Evolutionary conservation across 2,797 vertebrate species (phyloP), one percentile per base, ranked within the genome.

Genomic region (Squalus acanthias): DNA sequence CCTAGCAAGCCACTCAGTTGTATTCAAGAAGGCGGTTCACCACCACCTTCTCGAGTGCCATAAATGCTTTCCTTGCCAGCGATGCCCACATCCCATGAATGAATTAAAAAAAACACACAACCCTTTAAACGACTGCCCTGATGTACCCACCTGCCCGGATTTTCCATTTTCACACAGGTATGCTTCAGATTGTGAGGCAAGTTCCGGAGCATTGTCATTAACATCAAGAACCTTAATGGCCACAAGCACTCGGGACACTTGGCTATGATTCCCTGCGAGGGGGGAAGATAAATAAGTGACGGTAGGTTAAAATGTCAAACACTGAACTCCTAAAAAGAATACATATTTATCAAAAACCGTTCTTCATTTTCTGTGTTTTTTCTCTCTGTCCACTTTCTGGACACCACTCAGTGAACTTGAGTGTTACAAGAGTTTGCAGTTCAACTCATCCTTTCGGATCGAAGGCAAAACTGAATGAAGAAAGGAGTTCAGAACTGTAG

Each of bases 111-210:
- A 57, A 57, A 57, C 2, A 57, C 53, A 57, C 53, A 26, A 69
- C 7, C 60, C 15, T 6, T 20, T 65, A 20, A 92, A 39, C 1
- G 3, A 24, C 91, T 26, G 33, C n/a, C 8, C n/a, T 13, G 63
- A 24, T 69, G n/a, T 46, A 93, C 98, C 98, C 98, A 99, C 99
- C 98, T 99, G 99, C 97, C 99, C 99, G 96, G 99, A 98, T 98
- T 99, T 99, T 97, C 99, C 99, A 97, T 99, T 99, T 98, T 99
- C 99, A 97, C 99, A 99, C 96, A 99, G 98, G 97, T 99, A 99
- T 96, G 99, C 98, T 97, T 99, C 99, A 50, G 99, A 98, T 97
- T 99, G 98, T 0, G 98, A 98, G 96, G 99, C 98, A 97, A 99
- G 99, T 97, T 99, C 99, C 1, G 99, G 99, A 96, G 99, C 99